A percentile compares a stretch with the other conserved stretches of the same genome.
Conservation (phyloP, 2,888 invertebrate genomes). For the Drosophila koepferae region DNA sequence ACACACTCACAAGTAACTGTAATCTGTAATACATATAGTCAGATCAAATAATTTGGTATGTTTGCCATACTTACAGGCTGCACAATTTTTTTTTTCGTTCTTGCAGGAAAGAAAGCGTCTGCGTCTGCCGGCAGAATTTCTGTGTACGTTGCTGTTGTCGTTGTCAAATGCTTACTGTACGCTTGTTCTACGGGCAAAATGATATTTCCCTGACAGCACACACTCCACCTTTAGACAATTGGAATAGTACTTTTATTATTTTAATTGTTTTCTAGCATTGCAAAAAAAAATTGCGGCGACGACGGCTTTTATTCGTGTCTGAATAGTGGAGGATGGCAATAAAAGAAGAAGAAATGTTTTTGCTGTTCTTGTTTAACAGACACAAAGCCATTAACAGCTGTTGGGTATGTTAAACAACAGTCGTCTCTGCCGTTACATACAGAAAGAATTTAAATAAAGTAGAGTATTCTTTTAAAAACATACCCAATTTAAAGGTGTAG, state of each 20-base stretch:
- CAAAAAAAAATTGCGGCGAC: slow-evolving; percentile 44
- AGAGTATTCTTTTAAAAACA: background rate
- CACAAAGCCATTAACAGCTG: slow-evolving; percentile 8
- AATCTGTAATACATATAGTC: slow-evolving; percentile 5
- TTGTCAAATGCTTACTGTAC: slow-evolving; percentile 1
- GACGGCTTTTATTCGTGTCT: slow-evolving; percentile 42
- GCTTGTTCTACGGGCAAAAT: background rate
- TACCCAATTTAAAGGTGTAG: background rate
- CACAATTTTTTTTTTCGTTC: slow-evolving; percentile 28
- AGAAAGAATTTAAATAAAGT: background rate
- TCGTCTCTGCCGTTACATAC: background rate
- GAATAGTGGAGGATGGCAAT: slow-evolving; percentile 28
- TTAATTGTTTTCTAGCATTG: slow-evolving; percentile 43
- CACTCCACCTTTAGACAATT: slow-evolving; percentile 6
- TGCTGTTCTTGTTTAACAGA: slow-evolving; percentile 21
- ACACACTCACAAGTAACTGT: slow-evolving; percentile 12
- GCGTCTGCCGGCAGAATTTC: slow-evolving; percentile 60
- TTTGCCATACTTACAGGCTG: slow-evolving; percentile 44
- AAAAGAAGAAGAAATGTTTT: slow-evolving; percentile 35
- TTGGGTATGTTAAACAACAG: slow-evolving; percentile 1
- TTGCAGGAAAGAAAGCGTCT: slow-evolving; percentile 62
- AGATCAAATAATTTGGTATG: slow-evolving; percentile 22
- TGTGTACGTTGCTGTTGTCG: slow-evolving; percentile 9
- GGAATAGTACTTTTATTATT: slow-evolving; percentile 24
- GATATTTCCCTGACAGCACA: background rate